Percentiles rank a stretch among this genome's conserved stretches.
Conservation (phyloP, 2,888 invertebrate species). For the Papilio elwesi region DNA sequence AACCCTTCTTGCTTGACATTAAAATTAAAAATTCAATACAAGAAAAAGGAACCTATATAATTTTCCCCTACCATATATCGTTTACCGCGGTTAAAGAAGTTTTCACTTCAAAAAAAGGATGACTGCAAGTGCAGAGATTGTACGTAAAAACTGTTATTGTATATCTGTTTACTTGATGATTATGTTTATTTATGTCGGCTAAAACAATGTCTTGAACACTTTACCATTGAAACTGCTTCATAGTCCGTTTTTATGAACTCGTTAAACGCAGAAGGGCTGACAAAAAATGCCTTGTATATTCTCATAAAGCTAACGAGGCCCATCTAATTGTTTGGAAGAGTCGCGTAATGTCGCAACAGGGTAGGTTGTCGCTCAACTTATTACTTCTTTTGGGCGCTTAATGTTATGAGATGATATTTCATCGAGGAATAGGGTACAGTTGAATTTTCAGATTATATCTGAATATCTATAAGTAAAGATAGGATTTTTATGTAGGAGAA, state of each 20-base stretch:
- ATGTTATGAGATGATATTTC: constrained; percentile 78
- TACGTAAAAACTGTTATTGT: not conserved
- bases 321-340: constrained; percentile 82
- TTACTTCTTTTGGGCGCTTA: constrained; percentile 73
- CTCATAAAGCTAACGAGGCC: constrained; percentile 74
- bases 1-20: no score
- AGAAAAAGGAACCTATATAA: no score
- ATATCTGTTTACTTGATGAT: no score
- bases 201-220: constrained; percentile 27
- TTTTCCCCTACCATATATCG: no score
- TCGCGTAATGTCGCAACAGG: constrained; percentile 58
- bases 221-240: constrained; percentile 36
- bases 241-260: constrained; percentile 55
- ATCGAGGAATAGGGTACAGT: constrained; percentile 49
- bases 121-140: not conserved
- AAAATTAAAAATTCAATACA: no score
- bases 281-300: constrained; percentile 57
- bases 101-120: not conserved
- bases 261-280: constrained; percentile 63
- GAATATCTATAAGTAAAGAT: not conserved
- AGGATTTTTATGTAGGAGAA: no score
- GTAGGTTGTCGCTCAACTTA: constrained; percentile 57
- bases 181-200: not conserved
- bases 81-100: no score
- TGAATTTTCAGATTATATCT: constrained; percentile 47